A percentile compares a stretch with the other conserved stretches of the same genome.
These are phyloP conservation scores for Struthio camelus DNA, from an alignment of 2,113 vertebrate genomes.

Conservation along the genomic window DNA sequence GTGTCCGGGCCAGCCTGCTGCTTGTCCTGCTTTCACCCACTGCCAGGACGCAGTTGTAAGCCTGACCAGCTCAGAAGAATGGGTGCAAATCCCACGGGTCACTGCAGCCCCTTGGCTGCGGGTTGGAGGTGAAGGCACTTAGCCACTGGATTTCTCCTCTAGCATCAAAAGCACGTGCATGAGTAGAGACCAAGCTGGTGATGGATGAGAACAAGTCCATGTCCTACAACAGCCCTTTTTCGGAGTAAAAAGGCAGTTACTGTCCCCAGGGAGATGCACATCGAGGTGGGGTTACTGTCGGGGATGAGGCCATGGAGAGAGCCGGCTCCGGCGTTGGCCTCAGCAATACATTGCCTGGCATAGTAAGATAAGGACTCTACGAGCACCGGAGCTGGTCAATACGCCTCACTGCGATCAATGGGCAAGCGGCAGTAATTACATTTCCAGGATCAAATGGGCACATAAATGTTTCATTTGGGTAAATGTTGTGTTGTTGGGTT, in stretches of 20 bases:
- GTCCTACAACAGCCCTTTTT: not conserved
- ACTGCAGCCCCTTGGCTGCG: not conserved
- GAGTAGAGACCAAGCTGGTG: not conserved
- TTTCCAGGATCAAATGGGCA: conserved; percentile 58
- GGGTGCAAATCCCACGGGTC: not conserved
- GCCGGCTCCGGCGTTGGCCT: not conserved
- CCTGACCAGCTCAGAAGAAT: not conserved
- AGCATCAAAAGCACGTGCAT: not conserved
- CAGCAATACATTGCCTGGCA: not conserved
- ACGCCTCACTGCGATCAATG: conserved; percentile 21
- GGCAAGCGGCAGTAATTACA: conserved; percentile 43
- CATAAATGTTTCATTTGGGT: conserved; percentile 57
- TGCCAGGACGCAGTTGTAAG: not conserved
- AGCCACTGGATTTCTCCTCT: accelerated
- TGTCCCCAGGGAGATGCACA: not conserved
- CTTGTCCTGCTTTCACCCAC: not conserved
- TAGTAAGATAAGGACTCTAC: conserved; percentile 16
- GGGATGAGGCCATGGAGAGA: not conserved
- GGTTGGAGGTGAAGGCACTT: not conserved
- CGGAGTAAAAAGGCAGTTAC: not conserved
- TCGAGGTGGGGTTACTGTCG: not conserved
- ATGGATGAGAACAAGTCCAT: accelerated
- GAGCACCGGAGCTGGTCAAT: conserved; percentile 40
- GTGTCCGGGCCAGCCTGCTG: not conserved
- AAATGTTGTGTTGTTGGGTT: not conserved